Evolutionary conservation across 2,797 vertebrate species (phyloP).

Genomic region (Danio jaintianensis): DNA sequence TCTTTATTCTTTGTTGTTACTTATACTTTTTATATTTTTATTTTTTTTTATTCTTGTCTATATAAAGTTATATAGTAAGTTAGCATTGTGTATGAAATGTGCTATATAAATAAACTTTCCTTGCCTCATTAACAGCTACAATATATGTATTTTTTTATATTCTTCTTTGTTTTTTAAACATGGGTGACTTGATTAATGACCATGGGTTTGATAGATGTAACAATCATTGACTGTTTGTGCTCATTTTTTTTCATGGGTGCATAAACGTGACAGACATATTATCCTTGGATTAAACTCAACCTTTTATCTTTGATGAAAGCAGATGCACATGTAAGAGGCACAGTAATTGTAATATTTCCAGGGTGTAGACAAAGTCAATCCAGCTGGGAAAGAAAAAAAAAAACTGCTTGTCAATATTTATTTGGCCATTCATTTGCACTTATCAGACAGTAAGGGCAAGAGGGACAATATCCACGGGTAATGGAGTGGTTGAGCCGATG

Average conservation of each 20-base stretch:
- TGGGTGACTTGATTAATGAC: slow-evolving; percentile 58
- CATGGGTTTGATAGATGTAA: slow-evolving; percentile 67
- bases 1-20: no score
- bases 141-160: not conserved
- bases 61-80: no score
- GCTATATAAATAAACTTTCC: no score
- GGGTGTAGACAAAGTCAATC: slow-evolving; percentile 59
- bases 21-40: no score
- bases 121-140: not conserved
- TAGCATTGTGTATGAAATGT: no score
- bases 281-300: slow-evolving; percentile 71
- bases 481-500: slow-evolving; percentile 49
- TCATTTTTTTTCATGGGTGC: slow-evolving; percentile 53
- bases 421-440: slow-evolving; percentile 47
- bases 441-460: slow-evolving; percentile 46
- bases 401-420: slow-evolving; percentile 53
- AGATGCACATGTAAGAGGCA: slow-evolving; percentile 63
- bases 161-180: slow-evolving; percentile 53
- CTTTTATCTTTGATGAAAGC: slow-evolving; percentile 70
- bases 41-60: no score
- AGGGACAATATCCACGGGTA: slow-evolving; percentile 42
- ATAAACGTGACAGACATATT: slow-evolving; percentile 72
- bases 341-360: slow-evolving; percentile 50
- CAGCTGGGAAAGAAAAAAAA: not conserved
- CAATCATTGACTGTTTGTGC: slow-evolving; percentile 67